Evolutionary conservation across 2,888 invertebrate species (phyloP).

Genomic region (Muscina levida): DNA sequence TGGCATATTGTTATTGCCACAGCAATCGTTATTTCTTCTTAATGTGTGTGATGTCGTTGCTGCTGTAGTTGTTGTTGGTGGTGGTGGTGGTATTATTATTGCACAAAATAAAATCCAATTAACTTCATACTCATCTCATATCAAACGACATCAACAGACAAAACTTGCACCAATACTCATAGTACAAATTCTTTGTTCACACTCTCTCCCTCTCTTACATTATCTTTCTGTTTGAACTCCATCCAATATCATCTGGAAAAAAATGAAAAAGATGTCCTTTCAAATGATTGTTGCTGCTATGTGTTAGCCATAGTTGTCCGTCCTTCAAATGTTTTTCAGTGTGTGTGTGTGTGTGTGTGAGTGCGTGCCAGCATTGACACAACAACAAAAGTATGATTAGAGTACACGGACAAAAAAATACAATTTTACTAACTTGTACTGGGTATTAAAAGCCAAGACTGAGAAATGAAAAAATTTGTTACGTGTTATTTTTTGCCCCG

Average conservation of each 20-base stretch:
- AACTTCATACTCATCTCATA: conserved; percentile 48
- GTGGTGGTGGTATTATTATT: conserved; percentile 61
- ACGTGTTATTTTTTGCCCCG: too few relatives aligned
- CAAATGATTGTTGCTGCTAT: neutral
- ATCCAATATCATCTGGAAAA: neutral
- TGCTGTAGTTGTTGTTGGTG: conserved; percentile 54
- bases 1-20: conserved; percentile 68
- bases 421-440: too few relatives aligned
- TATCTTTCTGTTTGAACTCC: neutral
- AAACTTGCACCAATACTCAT: neutral
- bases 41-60: conserved; percentile 14
- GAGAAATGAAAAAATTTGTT: too few relatives aligned
- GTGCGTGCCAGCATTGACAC: too few relatives aligned
- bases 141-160: neutral
- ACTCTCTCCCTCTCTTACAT: neutral
- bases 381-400: too few relatives aligned
- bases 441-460: too few relatives aligned
- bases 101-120: conserved; percentile 61
- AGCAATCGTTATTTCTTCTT: conserved; percentile 48
- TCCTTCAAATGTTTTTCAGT: too few relatives aligned
- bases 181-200: conserved; percentile 6
- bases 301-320: too few relatives aligned
- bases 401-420: too few relatives aligned
- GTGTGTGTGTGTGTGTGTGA: too few relatives aligned
- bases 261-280: neutral